Evolutionary conservation across 92 coral and sea anemone genomes (phyloP).

Genomic region (Paragorgia papillata): DNA sequence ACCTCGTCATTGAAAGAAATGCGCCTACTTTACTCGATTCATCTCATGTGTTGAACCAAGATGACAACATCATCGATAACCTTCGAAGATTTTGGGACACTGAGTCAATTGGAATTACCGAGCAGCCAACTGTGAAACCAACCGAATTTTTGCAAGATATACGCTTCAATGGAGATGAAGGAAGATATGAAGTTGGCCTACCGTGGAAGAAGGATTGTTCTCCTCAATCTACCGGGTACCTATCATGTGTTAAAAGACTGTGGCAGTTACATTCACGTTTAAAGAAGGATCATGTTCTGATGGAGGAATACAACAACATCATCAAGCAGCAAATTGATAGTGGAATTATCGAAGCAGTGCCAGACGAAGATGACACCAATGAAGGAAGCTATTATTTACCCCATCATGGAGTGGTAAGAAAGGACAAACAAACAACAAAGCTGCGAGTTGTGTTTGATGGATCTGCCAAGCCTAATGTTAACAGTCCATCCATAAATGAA

Average conservation of each 20-base stretch:
- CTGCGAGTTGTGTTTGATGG: no score
- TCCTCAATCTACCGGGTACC: conserved; percentile 43
- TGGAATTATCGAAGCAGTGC: conserved; percentile 54
- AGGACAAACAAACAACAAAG: no score
- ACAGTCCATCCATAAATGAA: conserved; percentile 31
- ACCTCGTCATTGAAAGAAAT: conserved; percentile 25
- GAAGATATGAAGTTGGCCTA: not conserved
- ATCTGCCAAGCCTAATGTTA: no score
- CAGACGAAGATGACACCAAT: conserved; percentile 27
- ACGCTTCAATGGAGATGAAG: not conserved
- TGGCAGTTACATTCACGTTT: conserved; percentile 54
- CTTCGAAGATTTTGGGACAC: conserved; percentile 15
- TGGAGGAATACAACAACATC: conserved; percentile 52
- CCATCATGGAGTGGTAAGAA: no score
- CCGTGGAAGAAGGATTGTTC: not conserved
- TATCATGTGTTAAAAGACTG: conserved; percentile 52
- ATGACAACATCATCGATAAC: not conserved
- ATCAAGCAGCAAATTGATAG: conserved; percentile 56
- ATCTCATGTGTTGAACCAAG: conserved; percentile 14
- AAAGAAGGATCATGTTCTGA: conserved; percentile 42
- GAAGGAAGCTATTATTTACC: conserved; percentile 47
- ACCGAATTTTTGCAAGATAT: not conserved
- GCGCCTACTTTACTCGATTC: conserved; percentile 7
- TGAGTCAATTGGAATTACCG: conserved; percentile 7
- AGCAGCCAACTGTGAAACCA: not conserved